These are phyloP conservation scores for Phrynosoma blainvillii DNA, from an alignment of 2,113 vertebrate species.

Conservation along the genomic window DNA sequence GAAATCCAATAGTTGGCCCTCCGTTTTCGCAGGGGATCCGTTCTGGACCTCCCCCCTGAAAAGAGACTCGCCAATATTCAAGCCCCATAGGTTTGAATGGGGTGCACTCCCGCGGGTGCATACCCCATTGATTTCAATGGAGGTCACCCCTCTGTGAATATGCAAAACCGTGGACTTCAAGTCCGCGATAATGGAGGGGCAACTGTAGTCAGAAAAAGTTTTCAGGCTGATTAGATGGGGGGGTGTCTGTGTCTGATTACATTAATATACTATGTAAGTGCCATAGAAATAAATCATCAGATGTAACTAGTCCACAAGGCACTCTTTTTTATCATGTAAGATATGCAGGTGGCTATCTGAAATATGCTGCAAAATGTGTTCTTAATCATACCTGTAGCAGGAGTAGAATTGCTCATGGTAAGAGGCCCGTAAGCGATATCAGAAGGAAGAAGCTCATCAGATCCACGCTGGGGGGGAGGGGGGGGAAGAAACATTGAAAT, in stretches of 20 bases:
- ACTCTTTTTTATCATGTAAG: neutral
- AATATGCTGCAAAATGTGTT: neutral
- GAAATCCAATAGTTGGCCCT: neutral
- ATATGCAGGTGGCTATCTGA: neutral
- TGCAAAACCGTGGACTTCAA: no score
- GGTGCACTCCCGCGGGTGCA: no score
- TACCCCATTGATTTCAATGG: no score
- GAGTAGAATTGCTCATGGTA: conserved; percentile 82
- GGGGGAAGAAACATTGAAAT: conserved; percentile 32
- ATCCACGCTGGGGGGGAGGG: conserved; percentile 77
- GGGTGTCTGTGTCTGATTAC: neutral
- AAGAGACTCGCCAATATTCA: no score
- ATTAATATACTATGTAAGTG: conserved; percentile 7
- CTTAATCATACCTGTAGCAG: conserved; percentile 76
- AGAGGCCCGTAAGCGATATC: conserved; percentile 66
- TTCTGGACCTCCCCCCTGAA: no score
- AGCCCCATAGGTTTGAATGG: no score
- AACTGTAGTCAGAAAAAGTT: neutral
- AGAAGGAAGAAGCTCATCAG: conserved; percentile 78
- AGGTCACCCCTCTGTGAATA: no score
- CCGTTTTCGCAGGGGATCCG: no score
- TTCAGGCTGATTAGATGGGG: neutral
- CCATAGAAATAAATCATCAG: neutral
- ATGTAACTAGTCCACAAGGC: neutral
- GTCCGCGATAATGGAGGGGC: no score